phyloP scores from a whole-genome alignment of 1,140 invertebrate species.

The Dolichoris vasculosae region DNA sequence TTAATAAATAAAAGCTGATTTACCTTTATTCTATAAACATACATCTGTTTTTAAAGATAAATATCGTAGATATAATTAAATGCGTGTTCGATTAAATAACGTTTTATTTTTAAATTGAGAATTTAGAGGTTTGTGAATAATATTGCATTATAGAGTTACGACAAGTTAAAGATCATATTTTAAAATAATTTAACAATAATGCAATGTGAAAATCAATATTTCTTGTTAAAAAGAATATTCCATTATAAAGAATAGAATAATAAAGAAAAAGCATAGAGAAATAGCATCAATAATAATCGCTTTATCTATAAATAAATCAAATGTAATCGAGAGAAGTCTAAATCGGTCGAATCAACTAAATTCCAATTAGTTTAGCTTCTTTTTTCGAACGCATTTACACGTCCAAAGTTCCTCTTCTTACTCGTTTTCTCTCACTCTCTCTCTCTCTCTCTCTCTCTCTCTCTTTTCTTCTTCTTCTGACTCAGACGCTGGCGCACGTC shows the following conservation, averaged over 20 bases:
- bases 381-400: slow-evolving; percentile 45
- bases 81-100: too few relatives aligned
- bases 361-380: slow-evolving; percentile 32
- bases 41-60: too few relatives aligned
- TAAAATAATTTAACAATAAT: too few relatives aligned
- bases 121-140: too few relatives aligned
- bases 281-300: background rate
- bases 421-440: slow-evolving; percentile 32
- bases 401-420: background rate
- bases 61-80: too few relatives aligned
- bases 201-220: too few relatives aligned
- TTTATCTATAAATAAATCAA: background rate
- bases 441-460: background rate
- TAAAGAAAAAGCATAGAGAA: background rate
- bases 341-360: slow-evolving; percentile 43
- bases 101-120: too few relatives aligned
- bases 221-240: too few relatives aligned
- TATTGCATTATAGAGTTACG: too few relatives aligned
- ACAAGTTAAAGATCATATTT: too few relatives aligned
- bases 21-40: too few relatives aligned
- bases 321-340: background rate
- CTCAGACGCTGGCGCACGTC: slow-evolving; percentile 44
- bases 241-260: background rate
- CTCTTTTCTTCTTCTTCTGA: slow-evolving; percentile 50
- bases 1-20: too few relatives aligned